These are phyloP conservation scores for Ormia ochracea DNA, from an alignment of 2,888 invertebrate genomes.

Conservation along the genomic window DNA sequence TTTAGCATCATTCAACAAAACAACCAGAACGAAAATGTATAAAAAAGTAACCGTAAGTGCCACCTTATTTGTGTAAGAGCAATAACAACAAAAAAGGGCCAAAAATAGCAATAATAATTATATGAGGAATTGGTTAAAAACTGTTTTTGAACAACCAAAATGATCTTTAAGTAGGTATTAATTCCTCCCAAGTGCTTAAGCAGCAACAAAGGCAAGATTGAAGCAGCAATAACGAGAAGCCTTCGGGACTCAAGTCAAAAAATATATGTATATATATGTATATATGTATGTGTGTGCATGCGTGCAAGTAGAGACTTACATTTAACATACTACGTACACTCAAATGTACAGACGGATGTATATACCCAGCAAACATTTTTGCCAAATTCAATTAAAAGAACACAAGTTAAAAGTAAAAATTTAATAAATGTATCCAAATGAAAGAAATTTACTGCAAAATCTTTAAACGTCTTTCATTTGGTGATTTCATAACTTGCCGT, in stretches of 20 bases:
- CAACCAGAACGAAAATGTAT: not conserved
- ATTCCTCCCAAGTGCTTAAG: slow-evolving; percentile 68
- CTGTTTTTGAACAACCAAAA: slow-evolving; percentile 37
- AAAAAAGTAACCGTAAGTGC: not conserved
- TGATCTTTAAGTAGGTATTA: slow-evolving; percentile 73
- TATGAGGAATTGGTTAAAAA: slow-evolving; percentile 34
- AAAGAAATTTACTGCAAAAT: too few relatives aligned
- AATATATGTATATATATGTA: too few relatives aligned
- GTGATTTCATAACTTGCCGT: too few relatives aligned
- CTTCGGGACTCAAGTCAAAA: not conserved
- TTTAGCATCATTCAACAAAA: slow-evolving; percentile 34
- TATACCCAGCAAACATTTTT: too few relatives aligned
- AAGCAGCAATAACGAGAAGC: slow-evolving; percentile 1
- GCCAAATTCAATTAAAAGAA: too few relatives aligned
- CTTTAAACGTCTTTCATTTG: too few relatives aligned
- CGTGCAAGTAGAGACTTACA: too few relatives aligned
- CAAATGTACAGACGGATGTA: slow-evolving; percentile 4
- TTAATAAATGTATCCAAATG: too few relatives aligned
- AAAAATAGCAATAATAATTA: slow-evolving; percentile 7
- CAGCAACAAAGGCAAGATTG: slow-evolving; percentile 18
- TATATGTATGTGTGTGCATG: too few relatives aligned
- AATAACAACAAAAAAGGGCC: not conserved
- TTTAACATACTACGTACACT: too few relatives aligned
- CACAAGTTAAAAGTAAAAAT: too few relatives aligned
- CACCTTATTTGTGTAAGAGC: not conserved